phyloP scores from a whole-genome alignment of 2,888 invertebrate genomes.

The Meta bourneti region DNA sequence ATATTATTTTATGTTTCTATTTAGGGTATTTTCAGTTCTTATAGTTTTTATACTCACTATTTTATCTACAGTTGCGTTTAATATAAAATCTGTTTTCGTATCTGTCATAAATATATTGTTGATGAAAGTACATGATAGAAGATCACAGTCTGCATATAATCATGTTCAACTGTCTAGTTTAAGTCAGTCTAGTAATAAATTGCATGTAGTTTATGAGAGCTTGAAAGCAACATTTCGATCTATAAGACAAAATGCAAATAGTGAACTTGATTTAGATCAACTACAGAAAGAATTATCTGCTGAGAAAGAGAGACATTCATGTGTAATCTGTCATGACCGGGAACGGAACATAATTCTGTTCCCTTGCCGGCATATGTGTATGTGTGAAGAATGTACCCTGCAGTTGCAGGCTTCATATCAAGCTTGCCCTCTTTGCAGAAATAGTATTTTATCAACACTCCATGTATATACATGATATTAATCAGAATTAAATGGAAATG shows the following conservation, averaged over 20 bases:
- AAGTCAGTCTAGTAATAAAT: not conserved
- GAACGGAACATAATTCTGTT: conserved; percentile 47
- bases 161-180: not conserved
- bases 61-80: not conserved
- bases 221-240: not conserved
- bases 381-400: conserved; percentile 57
- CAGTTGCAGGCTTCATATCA: conserved; percentile 15
- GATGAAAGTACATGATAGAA: not conserved
- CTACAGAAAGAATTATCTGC: conserved; percentile 47
- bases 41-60: not conserved
- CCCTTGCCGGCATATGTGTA: conserved; percentile 68
- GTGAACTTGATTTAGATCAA: conserved; percentile 26
- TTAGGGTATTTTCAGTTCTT: not conserved
- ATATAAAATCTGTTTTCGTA: not conserved
- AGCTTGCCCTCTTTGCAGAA: conserved; percentile 64
- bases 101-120: not conserved
- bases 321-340: conserved; percentile 66
- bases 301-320: conserved; percentile 43
- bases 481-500: no score
- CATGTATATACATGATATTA: conserved; percentile 57
- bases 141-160: not conserved
- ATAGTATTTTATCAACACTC: conserved; percentile 31
- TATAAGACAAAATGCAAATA: conserved; percentile 19
- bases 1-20: not conserved
- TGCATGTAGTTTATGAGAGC: not conserved